phyloP scores from a whole-genome alignment of 2,113 vertebrate species.

The Todiramphus saurophagus region DNA sequence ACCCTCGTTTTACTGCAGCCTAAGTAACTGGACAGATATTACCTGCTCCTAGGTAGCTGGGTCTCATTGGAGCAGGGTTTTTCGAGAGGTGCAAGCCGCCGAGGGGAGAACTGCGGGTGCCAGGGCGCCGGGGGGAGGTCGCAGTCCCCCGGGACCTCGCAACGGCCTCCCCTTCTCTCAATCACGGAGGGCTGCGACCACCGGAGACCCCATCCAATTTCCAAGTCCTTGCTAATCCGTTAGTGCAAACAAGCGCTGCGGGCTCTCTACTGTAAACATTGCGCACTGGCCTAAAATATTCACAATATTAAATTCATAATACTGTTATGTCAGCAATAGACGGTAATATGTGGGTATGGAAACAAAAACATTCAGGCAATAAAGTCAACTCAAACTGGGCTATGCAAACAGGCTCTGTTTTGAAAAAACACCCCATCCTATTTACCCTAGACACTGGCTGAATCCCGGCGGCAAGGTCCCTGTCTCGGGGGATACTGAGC shows the following conservation, averaged over 20 bases:
- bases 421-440: neutral
- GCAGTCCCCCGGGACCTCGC: neutral
- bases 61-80: neutral
- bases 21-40: neutral
- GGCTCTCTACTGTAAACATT: constrained; percentile 41
- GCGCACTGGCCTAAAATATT: constrained; percentile 21
- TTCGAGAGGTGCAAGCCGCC: neutral
- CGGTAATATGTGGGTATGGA: neutral
- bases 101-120: neutral
- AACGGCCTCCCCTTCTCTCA: neutral
- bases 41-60: constrained; percentile 17
- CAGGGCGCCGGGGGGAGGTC: neutral
- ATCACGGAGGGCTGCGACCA: neutral
- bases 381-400: constrained; percentile 35
- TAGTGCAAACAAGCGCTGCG: constrained; percentile 44
- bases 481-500: neutral
- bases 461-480: neutral
- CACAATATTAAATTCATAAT: constrained; percentile 40
- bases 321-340: constrained; percentile 26
- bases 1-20: neutral
- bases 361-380: constrained; percentile 41
- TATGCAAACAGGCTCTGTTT: constrained; percentile 31
- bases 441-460: neutral
- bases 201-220: constrained; percentile 16
- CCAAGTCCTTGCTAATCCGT: constrained; percentile 46